Base-by-base conservation (phyloP, 2,797 vertebrate species). In the Helicolenus hilgendorfi region DNA sequence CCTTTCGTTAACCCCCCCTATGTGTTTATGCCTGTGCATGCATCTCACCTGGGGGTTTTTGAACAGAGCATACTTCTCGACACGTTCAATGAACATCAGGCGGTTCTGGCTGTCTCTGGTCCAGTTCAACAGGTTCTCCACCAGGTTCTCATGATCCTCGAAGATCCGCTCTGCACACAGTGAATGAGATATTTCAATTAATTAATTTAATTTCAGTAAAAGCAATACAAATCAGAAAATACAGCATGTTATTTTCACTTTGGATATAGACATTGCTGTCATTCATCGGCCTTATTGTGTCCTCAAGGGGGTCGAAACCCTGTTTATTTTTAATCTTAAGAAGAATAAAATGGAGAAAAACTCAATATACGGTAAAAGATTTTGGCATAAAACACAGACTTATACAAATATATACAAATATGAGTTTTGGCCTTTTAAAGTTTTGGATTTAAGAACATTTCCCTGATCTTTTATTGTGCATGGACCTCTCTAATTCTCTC, bases 81-180 rank as follows among this genome's bases (percentile, higher is more conserved):
- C 98, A 74, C 99, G 98, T 71, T 99, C 99, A 1, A 98, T 98
- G 26, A 99, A 99, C 98, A 99, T 98, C 24, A 99, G 97, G 77
- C 98, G 98, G 95, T 99, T 99, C 93, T 99, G 98, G 88, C 98
- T 99, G 95, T 99, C 99, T 94, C 99, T 95, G 89, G 99, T 99
- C 99, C 99, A 99, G 94, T 99, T 99, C 86, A 99, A 96, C 87
- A 99, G 97, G 94, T 99, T 99, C 97, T 99, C 98, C 94, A 99
- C 99, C 90, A 99, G 96, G 94, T 99, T 99, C 97, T 99, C 99
- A 81, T 99, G 99, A 92, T 99, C 99, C 97, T 99, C 99, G 79
- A 99, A 99, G 86, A 99, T 98, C 79, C 99, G 98, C 89, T 99
- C 99, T 99, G 92, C 27, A 79, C 11, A 72, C 41, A 45, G 49